Evolutionary conservation across 1,140 invertebrate genomes (phyloP), one percentile per base, ranked within the genome.

Genomic region (Drosophila rhopaloa): DNA sequence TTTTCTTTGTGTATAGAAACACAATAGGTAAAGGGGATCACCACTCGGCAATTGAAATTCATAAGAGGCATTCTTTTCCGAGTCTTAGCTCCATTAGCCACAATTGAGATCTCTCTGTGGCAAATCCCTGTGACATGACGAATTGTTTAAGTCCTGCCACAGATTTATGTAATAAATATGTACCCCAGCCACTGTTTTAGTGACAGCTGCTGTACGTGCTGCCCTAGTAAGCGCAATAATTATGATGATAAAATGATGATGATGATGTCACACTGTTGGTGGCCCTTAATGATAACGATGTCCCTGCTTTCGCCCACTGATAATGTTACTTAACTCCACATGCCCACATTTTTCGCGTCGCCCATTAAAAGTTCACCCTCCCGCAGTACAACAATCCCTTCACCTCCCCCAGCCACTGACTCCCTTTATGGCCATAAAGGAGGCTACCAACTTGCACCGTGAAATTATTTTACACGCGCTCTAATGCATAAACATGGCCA

Each of bases 211-310:
- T 43, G 67, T 68, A 86, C 82, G 83, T 88, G 83, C 81, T 81
- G 84, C 84, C 68, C 81, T 89, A 84, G 75, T 84, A 81, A 74
- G 66, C 68, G 55, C 68, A 35, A 90, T 89, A 89, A 89, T 90
- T 89, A 81, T 89, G 85, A 89, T 89, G 84, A 89, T 89, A 89
- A 79, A 80, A 83, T 86, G 79, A 88, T 88, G 76, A 88, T 81
- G 82, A 66, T 59, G 74, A 79, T 59, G 58, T 55, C 50, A 77
- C 79, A 67, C 62, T 65, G 71, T 60, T 59, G 61, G 73, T 46
- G 43, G 55, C 50, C 66, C 56, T 78, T 79, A 74, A 79, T 70
- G 65, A 77, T 71, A 78, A 77, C 75, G 74, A 78, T 57, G 76
- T 38, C 68, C 35, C 40, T 14, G 67, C 54, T 29, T 27, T 56